Percentiles rank a stretch among this genome's conserved stretches.
These are phyloP conservation scores for Rhadina sibilatrix DNA, from an alignment of 2,113 vertebrate genomes.

Conservation along the genomic window DNA sequence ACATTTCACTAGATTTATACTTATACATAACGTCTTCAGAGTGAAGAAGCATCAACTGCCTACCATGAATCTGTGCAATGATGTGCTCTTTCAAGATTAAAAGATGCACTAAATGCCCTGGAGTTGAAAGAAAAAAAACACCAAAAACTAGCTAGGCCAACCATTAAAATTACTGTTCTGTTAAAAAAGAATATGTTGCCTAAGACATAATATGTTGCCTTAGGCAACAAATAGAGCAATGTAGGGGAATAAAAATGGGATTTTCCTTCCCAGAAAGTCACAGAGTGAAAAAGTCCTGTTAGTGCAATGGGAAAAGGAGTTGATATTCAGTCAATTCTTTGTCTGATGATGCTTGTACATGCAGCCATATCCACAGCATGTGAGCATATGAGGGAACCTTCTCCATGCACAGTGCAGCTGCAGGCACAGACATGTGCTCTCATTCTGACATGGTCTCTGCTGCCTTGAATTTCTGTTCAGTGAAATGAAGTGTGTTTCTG, in stretches of 20 bases:
- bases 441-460: neutral
- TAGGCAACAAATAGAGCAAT: too few species aligned
- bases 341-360: neutral
- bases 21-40: neutral
- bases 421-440: neutral
- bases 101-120: neutral
- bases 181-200: constrained; percentile 14
- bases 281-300: neutral
- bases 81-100: neutral
- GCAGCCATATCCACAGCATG: neutral
- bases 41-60: neutral
- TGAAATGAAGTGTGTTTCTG: neutral
- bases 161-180: neutral
- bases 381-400: neutral
- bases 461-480: neutral
- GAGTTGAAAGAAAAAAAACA: neutral
- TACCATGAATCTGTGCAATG: neutral
- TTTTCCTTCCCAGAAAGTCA: neutral
- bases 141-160: neutral
- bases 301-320: neutral
- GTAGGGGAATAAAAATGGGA: neutral
- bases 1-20: neutral
- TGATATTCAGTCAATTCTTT: neutral
- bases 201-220: too few species aligned
- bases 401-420: fast-evolving